Evolutionary conservation across 2,888 invertebrate genomes (phyloP).

Genomic region (Drosophila dives): DNA sequence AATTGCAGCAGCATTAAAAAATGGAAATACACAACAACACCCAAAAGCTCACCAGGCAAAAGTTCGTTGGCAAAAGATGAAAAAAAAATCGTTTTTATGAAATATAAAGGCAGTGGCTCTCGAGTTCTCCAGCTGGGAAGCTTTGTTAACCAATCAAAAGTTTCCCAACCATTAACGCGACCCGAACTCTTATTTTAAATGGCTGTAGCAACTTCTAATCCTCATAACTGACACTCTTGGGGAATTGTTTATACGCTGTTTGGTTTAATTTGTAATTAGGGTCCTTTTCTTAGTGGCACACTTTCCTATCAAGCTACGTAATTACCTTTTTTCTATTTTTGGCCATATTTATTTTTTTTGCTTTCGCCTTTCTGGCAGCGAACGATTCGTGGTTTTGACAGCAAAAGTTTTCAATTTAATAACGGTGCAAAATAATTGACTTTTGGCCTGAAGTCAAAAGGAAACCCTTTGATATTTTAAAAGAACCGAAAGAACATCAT

Average conservation of each 20-base stretch:
- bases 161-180: slow-evolving; percentile 35
- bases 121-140: neutral
- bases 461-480: neutral
- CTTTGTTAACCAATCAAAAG: slow-evolving; percentile 26
- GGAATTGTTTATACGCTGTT: slow-evolving; percentile 17
- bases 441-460: slow-evolving; percentile 22
- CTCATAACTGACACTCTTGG: neutral
- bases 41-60: neutral
- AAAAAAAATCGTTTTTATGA: neutral
- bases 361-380: slow-evolving; percentile 1
- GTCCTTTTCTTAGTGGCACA: slow-evolving; percentile 14
- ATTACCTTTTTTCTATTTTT: slow-evolving; percentile 25
- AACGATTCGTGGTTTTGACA: slow-evolving; percentile 48
- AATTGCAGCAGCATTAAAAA: slow-evolving; percentile 5
- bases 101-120: neutral
- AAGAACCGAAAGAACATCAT: neutral
- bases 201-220: slow-evolving; percentile 6
- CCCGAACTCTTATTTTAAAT: slow-evolving; percentile 1
- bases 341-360: neutral
- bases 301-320: slow-evolving; percentile 8
- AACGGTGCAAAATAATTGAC: slow-evolving; percentile 44
- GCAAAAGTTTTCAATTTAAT: slow-evolving; percentile 42
- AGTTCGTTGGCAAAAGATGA: neutral
- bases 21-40: neutral
- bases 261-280: slow-evolving; percentile 36